Base-by-base conservation (phyloP, 2,113 vertebrate species). In the Scopus umbretta region DNA sequence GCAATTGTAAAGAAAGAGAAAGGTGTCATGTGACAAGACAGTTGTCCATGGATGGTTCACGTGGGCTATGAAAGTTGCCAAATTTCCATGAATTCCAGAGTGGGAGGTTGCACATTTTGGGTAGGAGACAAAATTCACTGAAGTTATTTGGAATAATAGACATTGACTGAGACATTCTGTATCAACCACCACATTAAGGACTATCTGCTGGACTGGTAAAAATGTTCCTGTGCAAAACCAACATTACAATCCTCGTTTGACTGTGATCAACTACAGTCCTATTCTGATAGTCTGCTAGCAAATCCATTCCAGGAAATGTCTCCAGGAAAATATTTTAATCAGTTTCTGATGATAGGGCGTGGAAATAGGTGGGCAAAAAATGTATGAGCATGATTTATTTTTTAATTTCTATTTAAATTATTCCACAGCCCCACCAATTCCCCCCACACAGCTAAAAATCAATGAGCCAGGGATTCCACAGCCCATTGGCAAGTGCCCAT, bases 391-490 rank as follows among this genome's bases (percentile, higher is more conserved):
- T 73, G 40, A 94, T 91, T 95, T 86, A 81, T 80, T 88, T 94
- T 96, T 93, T 34, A 86, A 91, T 97, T 97, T 95, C 50, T 86
- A 26, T 91, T 96, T 86, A 95, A 96, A 78, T 94, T 10, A 76
- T 94, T 91, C 36, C 45, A 67, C 45, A 92, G 32, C 55, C 71
- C 83, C 53, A 95, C 40, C 45, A 82, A 18, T 92, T 95, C 79
- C 94, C 68, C 62, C 50, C 52, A 84, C 74, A 59, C 29, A 94
- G 80, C 86, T 97, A 92, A 97, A 98, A 97, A 78, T 72, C 93
- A 97, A 95, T 96, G 97, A 97, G 86, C 71, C 89, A 72, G 56
- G 43, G 70, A 94, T 71, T 94, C 90, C 84, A 94, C 59, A 96
- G 66, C 20, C 74, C 90, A 88, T 29, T 96, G 93, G 76, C 90